phyloP scores from a whole-genome alignment of 1,140 invertebrate genomes.

The Scaptomyza montana region DNA sequence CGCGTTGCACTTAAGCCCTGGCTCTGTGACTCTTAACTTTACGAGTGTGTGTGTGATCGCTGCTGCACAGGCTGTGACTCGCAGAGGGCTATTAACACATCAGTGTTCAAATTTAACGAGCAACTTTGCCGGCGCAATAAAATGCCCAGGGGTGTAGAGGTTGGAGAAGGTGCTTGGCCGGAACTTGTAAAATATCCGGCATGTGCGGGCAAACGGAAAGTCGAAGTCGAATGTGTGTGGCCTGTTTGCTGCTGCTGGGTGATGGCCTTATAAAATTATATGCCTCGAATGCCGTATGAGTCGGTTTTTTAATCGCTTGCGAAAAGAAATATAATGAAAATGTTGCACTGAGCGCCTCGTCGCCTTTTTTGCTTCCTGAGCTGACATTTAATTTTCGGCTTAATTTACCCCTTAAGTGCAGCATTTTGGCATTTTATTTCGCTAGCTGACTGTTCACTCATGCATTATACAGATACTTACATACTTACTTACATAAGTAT shows the following conservation, averaged over 20 bases:
- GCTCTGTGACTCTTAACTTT: slow-evolving; percentile 15
- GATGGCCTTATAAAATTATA: slow-evolving; percentile 63
- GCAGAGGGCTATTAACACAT: slow-evolving; percentile 69
- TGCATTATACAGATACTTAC: slow-evolving; percentile 13
- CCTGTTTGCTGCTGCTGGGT: slow-evolving; percentile 8
- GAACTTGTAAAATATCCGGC: slow-evolving; percentile 76
- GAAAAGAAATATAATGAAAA: slow-evolving; percentile 57
- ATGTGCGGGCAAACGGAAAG: slow-evolving; percentile 61
- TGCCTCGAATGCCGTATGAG: slow-evolving; percentile 29
- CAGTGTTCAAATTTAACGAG: slow-evolving; percentile 79
- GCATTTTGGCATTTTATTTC: slow-evolving; percentile 41
- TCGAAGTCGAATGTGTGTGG: slow-evolving; percentile 3
- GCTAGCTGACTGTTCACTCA: slow-evolving; percentile 21
- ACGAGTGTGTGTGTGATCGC: too few species aligned
- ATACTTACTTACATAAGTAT: not conserved
- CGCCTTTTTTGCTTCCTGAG: slow-evolving; percentile 42
- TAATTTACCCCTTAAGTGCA: slow-evolving; percentile 46
- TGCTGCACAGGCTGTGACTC: not conserved
- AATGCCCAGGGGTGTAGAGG: slow-evolving; percentile 10
- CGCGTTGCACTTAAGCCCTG: slow-evolving; percentile 20
- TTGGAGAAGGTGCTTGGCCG: slow-evolving; percentile 32
- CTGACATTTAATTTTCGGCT: slow-evolving; percentile 42
- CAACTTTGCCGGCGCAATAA: slow-evolving; percentile 19
- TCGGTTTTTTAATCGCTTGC: slow-evolving; percentile 50
- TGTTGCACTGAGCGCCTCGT: slow-evolving; percentile 26